Percentiles rank a stretch among this genome's conserved stretches.
Evolutionary conservation across 2,888 invertebrate species (phyloP).

Genomic region (Gari tellinella): DNA sequence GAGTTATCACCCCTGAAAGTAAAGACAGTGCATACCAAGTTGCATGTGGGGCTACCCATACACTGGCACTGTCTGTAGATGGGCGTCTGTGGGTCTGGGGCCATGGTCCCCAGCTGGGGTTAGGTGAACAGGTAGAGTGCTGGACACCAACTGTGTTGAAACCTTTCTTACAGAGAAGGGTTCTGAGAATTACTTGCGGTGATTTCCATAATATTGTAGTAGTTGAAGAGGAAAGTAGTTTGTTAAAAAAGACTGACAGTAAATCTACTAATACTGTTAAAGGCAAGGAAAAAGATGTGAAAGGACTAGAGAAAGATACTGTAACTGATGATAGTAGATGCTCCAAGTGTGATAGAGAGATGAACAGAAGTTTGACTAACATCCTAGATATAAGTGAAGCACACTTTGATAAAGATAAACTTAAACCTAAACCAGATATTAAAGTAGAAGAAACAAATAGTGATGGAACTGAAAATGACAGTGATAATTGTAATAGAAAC

Average conservation of each 20-base stretch:
- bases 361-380: no score
- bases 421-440: no score
- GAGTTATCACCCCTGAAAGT: constrained; percentile 55
- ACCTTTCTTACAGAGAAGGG: constrained; percentile 70
- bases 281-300: no score
- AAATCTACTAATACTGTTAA: no score
- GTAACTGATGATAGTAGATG: neutral
- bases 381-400: neutral
- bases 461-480: neutral
- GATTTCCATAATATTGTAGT: constrained; percentile 79
- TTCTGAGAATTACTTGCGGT: constrained; percentile 79
- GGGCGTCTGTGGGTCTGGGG: constrained; percentile 84
- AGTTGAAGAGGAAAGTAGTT: constrained; percentile 63
- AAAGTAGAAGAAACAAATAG: no score
- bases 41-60: constrained; percentile 80
- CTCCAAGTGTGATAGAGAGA: no score
- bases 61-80: constrained; percentile 76
- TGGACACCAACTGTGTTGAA: constrained; percentile 72
- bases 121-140: constrained; percentile 54
- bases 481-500: neutral
- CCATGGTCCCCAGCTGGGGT: constrained; percentile 76
- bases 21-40: constrained; percentile 64
- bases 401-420: neutral
- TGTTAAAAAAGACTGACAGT: no score
- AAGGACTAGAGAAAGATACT: neutral